These are phyloP conservation scores for Aspidapion aeneum DNA, from an alignment of 2,888 invertebrate species.

Conservation along the genomic window DNA sequence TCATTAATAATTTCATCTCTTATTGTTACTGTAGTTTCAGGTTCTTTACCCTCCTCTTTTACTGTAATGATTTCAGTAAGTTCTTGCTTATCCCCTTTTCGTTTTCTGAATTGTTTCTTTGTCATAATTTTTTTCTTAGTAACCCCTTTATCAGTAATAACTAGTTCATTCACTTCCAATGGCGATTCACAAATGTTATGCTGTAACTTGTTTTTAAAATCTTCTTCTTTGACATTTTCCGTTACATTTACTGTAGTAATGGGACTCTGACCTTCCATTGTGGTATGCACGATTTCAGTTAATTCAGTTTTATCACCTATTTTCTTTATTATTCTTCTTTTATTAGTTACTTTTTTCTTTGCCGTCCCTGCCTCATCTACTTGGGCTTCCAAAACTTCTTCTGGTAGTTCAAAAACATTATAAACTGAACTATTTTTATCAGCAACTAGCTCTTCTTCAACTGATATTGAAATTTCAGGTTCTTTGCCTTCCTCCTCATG, in stretches of 20 bases:
- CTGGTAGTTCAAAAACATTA: constrained; percentile 35
- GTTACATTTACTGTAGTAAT: constrained; percentile 37
- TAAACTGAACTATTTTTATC: constrained; percentile 34
- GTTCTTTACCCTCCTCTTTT: constrained; percentile 30
- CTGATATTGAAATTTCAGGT: constrained; percentile 40
- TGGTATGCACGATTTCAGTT: constrained; percentile 40
- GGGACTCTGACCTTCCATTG: constrained; percentile 40
- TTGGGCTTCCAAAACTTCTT: constrained; percentile 38
- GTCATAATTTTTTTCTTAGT: constrained; percentile 20
- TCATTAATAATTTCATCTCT: constrained; percentile 21
- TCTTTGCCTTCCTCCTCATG: constrained; percentile 47
- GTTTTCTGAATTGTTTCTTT: constrained; percentile 46
- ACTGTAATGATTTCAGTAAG: constrained; percentile 46
- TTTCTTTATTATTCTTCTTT: constrained; percentile 39
- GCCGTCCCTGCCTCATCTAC: constrained; percentile 41
- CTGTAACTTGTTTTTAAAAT: constrained; percentile 30
- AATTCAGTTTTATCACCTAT: constrained; percentile 36
- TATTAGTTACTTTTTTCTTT: constrained; percentile 24
- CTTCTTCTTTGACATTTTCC: constrained; percentile 35
- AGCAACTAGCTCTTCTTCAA: constrained; percentile 19
- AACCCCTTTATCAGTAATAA: constrained; percentile 30
- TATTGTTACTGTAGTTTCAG: constrained; percentile 24
- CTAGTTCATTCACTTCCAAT: constrained; percentile 36
- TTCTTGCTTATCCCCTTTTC: constrained; percentile 42
- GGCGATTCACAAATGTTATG: constrained; percentile 33